These are phyloP conservation scores for Xestia xanthographa DNA, from an alignment of 2,888 invertebrate genomes.

Conservation along the genomic window DNA sequence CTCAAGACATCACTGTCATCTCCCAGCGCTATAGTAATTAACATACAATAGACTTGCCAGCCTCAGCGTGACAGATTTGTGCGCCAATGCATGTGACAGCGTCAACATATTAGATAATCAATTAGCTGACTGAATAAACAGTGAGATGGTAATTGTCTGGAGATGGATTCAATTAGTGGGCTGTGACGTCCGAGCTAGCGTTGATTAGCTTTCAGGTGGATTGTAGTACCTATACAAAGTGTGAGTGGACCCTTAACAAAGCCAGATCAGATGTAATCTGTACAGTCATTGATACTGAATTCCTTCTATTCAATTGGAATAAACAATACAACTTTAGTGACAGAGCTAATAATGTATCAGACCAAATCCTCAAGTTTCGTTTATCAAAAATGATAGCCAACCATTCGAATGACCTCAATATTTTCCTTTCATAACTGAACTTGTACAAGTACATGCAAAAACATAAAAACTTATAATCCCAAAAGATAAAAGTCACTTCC, in stretches of 20 bases:
- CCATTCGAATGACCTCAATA: not conserved
- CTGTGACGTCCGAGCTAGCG: not conserved
- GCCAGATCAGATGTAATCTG: no score
- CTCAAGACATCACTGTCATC: constrained; percentile 2
- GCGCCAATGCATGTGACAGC: constrained; percentile 23
- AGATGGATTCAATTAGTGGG: constrained; percentile 39
- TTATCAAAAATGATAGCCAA: not conserved
- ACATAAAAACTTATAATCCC: constrained; percentile 39
- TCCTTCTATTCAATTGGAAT: not conserved
- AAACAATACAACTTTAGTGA: not conserved
- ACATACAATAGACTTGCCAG: constrained; percentile 16
- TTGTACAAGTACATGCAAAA: not conserved
- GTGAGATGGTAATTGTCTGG: constrained; percentile 39
- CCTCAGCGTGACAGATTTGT: constrained; percentile 43
- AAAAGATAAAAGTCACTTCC: constrained; percentile 40
- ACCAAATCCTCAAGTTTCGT: not conserved
- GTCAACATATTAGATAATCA: constrained; percentile 57
- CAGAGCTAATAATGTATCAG: not conserved
- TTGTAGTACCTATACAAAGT: not conserved
- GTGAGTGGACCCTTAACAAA: not conserved
- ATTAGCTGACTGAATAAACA: constrained; percentile 61
- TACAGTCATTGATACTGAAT: not conserved
- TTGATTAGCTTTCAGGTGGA: constrained; percentile 1
- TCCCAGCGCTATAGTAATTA: constrained; percentile 4
- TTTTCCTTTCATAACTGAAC: not conserved